Base-by-base conservation (phyloP, 2,113 vertebrate genomes). In the Seriola aureovittata region DNA sequence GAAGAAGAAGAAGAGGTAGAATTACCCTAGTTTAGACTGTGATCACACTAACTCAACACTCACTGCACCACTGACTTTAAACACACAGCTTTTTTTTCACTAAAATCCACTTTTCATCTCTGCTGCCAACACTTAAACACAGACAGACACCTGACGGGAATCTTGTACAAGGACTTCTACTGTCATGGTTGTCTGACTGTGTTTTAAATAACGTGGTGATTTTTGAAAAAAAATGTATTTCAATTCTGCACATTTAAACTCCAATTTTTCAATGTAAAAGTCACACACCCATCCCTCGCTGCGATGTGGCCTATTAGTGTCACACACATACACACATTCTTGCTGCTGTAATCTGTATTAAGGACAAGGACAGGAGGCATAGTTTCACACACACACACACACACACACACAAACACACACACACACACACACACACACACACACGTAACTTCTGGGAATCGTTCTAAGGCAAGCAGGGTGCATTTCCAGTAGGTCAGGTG, bases 401-500 rank as follows among this genome's bases (percentile, higher is more conserved):
- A 42, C 57, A 63, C 80, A 63, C 80, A 68, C 38, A 55, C 59
- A 63, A 78, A 67, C 34, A 55, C 64, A 63, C 48, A 69, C 59
- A 55, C 64, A 63, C 48, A 69, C 59, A 63, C 78, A 68, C 38
- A 55, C 59, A 63, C 80, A 65, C 38, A 57, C 60, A 63, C 48
- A 69, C 50, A 75, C 32, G 75, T 90, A 54, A 88, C 84, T 93
- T 94, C 93, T 93, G 91, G 93, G 92, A 94, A 95, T 78, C 46
- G 13, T 63, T 81, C 55, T 93, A 75, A 85, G 46, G 79, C 86
- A 76, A 76, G 89, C 78, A 66, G 74, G 78, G 72, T 87, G 73
- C 50, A 19, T 77, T 95, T 95, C 93, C 92, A 88, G 92, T 87
- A 81, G 93, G 85, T 93, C 93, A 92, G 64, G 88, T 93, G 93